Conservation (phyloP, 2,797 vertebrate species). For the Amblyopsis hoosieri region DNA sequence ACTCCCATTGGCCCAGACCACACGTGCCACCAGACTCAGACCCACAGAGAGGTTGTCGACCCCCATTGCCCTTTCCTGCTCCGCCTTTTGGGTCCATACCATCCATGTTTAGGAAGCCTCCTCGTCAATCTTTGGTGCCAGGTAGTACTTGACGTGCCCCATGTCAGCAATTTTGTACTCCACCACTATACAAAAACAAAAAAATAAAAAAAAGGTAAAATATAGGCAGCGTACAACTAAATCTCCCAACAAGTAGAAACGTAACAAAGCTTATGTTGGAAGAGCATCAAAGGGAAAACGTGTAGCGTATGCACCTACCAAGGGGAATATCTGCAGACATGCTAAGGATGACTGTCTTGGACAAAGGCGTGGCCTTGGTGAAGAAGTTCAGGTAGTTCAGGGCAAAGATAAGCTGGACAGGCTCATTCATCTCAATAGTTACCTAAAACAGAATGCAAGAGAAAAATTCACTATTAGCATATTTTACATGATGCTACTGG, state of each 20-base stretch:
- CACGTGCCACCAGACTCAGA: neutral
- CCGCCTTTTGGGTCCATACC: conserved; percentile 10
- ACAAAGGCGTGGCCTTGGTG: conserved; percentile 95
- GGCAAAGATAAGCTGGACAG: conserved; percentile 95
- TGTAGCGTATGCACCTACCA: conserved; percentile 71
- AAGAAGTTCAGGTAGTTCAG: conserved; percentile 98
- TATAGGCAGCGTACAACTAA: neutral
- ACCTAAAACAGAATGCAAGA: conserved; percentile 74
- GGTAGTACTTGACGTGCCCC: conserved; percentile 94
- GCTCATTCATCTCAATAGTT: conserved; percentile 96
- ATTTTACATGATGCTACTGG: too few species aligned
- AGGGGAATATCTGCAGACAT: conserved; percentile 98
- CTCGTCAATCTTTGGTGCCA: conserved; percentile 95
- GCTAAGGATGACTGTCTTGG: conserved; percentile 93
- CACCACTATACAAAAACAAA: conserved; percentile 78
- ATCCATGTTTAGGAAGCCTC: conserved; percentile 73
- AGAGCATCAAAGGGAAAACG: neutral
- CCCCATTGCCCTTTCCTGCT: conserved; percentile 24
- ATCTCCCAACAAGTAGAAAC: neutral
- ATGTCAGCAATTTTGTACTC: conserved; percentile 97
- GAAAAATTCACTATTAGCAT: neutral
- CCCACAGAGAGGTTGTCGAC: too few species aligned
- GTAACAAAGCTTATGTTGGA: too few species aligned
- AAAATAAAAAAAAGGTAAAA: neutral
- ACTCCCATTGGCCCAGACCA: too few species aligned